phyloP scores from a whole-genome alignment of 2,888 invertebrate genomes.

The Graphium colonna region DNA sequence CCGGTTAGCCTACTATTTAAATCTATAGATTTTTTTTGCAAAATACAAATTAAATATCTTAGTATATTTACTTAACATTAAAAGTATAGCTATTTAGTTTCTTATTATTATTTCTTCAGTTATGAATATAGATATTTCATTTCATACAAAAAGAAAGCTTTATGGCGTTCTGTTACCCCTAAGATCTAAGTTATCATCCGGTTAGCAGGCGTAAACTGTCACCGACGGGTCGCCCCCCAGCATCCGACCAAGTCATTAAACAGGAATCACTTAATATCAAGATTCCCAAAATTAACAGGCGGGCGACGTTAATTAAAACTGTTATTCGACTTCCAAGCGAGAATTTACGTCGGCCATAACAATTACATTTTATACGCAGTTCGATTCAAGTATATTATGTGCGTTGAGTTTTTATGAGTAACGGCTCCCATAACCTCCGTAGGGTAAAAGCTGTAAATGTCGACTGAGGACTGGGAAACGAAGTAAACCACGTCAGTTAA shows the following conservation, averaged over 20 bases:
- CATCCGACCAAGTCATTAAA: not conserved
- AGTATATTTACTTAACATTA: too few species aligned
- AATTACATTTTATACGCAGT: constrained; percentile 45
- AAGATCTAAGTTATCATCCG: too few species aligned
- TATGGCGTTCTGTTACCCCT: too few species aligned
- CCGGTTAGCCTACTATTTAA: too few species aligned
- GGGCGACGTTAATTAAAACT: constrained; percentile 43
- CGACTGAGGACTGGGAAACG: not conserved
- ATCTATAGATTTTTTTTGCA: too few species aligned
- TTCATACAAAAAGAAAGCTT: too few species aligned
- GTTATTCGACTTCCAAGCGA: constrained; percentile 48
- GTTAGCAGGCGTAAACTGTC: too few species aligned
- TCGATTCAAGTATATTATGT: constrained; percentile 20
- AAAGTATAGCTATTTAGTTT: too few species aligned
- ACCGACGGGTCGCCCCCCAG: not conserved
- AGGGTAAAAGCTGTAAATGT: constrained; percentile 6
- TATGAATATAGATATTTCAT: not conserved
- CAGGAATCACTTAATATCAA: constrained; percentile 16
- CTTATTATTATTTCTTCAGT: not conserved
- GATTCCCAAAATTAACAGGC: constrained; percentile 28
- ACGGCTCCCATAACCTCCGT: constrained; percentile 15
- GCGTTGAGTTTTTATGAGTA: constrained; percentile 18
- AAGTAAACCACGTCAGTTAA: too few species aligned
- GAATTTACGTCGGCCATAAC: constrained; percentile 49
- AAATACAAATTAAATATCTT: too few species aligned